Percentiles rank a stretch among this genome's conserved stretches.
phyloP scores from a whole-genome alignment of 2,888 invertebrate genomes.

The Pyrrhopygopsis socrates region DNA sequence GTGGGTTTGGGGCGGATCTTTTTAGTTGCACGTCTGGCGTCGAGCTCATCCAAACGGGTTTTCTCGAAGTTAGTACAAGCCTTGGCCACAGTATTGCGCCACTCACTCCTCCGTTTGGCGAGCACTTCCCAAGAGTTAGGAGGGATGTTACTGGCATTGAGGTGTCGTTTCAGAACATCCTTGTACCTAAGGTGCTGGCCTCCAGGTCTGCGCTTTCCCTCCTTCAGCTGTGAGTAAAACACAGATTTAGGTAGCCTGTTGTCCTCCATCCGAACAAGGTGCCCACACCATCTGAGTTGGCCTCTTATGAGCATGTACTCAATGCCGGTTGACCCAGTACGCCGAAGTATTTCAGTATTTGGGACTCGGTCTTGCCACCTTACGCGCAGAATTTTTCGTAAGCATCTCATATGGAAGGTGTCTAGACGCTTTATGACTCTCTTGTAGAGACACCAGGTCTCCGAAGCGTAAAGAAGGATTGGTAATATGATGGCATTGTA shows the following conservation, averaged over 20 bases:
- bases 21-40: no score
- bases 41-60: no score
- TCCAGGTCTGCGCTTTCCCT: conserved; percentile 5
- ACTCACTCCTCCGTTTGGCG: background rate
- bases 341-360: conserved; percentile 38
- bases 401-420: conserved; percentile 45
- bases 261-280: conserved; percentile 1
- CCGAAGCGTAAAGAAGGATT: conserved; percentile 52
- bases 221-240: conserved; percentile 4
- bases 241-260: conserved; percentile 20
- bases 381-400: conserved; percentile 20
- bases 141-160: background rate
- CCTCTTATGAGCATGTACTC: background rate
- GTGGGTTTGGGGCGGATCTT: no score
- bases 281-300: conserved; percentile 21
- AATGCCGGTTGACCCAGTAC: background rate
- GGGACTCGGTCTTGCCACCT: conserved; percentile 57
- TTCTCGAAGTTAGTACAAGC: no score
- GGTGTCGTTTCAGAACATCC: conserved; percentile 28
- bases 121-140: background rate
- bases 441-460: conserved; percentile 70
- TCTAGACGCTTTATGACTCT: conserved; percentile 34
- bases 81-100: no score
- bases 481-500: conserved; percentile 55
- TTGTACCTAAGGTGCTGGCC: conserved; percentile 12